These are phyloP conservation scores for Rhabdomys dilectus DNA, from an alignment of 2,113 vertebrate species.

Conservation along the genomic window DNA sequence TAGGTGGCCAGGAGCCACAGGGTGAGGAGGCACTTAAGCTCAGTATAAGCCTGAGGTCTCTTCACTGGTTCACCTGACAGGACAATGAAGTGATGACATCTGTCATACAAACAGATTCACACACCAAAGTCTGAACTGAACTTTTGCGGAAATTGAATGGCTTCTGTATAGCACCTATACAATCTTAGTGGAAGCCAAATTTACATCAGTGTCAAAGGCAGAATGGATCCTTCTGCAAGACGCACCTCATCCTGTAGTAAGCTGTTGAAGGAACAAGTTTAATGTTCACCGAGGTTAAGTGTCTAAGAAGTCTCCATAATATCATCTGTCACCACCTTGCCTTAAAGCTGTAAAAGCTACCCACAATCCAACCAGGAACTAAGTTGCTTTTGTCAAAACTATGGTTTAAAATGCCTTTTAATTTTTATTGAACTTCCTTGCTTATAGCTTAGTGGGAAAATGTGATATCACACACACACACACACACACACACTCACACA, in stretches of 20 bases:
- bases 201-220: slow-evolving; percentile 76
- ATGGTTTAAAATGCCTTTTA: slow-evolving; percentile 1
- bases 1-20: slow-evolving; percentile 1
- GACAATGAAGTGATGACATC: neutral
- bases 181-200: slow-evolving; percentile 75
- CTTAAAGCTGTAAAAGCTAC: slow-evolving; percentile 76
- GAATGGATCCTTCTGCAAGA: slow-evolving; percentile 71
- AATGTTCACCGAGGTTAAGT: slow-evolving; percentile 73
- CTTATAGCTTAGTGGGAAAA: slow-evolving; percentile 65
- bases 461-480: neutral
- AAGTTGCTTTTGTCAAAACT: slow-evolving; percentile 46
- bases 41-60: neutral
- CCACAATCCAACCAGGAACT: slow-evolving; percentile 66
- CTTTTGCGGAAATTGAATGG: slow-evolving; percentile 74
- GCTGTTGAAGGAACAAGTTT: slow-evolving; percentile 79
- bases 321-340: slow-evolving; percentile 74
- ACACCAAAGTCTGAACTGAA: slow-evolving; percentile 46
- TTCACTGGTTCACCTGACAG: slow-evolving; percentile 26
- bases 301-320: slow-evolving; percentile 79
- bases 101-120: slow-evolving; percentile 43
- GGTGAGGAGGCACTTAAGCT: neutral
- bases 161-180: slow-evolving; percentile 64
- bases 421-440: slow-evolving; percentile 52
- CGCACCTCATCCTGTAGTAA: slow-evolving; percentile 74
- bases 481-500: too few relatives aligned